Evolutionary conservation across 2,888 invertebrate genomes (phyloP).

Genomic region (Malthinus seriepunctatus): DNA sequence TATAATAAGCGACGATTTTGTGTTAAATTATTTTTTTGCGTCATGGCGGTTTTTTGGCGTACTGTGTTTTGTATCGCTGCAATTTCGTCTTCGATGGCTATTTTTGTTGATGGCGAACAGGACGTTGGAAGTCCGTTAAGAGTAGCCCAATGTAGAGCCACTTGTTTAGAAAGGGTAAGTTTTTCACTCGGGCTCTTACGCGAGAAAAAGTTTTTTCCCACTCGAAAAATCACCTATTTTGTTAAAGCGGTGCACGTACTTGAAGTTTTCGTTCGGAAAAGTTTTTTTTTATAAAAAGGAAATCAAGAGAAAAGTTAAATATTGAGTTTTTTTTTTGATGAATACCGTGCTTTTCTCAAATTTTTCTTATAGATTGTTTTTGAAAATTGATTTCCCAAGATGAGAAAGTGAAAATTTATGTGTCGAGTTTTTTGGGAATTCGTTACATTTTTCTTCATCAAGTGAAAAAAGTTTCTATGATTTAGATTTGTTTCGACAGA

Average conservation of each 20-base stretch:
- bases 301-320: not conserved
- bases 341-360: not conserved
- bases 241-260: not conserved
- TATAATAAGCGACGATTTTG: constrained; percentile 31
- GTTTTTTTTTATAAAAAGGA: not conserved
- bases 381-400: not conserved
- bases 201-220: not conserved
- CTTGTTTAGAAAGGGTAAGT: constrained; percentile 72
- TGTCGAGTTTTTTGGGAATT: no score
- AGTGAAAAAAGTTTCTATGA: no score
- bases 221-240: not conserved
- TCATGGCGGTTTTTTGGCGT: constrained; percentile 48
- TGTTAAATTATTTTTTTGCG: constrained; percentile 29
- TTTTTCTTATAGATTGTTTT: not conserved
- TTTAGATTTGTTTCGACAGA: no score
- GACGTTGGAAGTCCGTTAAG: constrained; percentile 72
- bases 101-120: constrained; percentile 61
- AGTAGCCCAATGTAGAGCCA: constrained; percentile 73
- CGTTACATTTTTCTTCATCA: no score
- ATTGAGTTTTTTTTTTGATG: not conserved
- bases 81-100: constrained; percentile 46
- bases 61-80: constrained; percentile 46
- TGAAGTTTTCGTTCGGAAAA: not conserved
- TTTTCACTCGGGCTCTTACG: not conserved
- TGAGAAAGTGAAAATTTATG: no score